Evolutionary conservation across 2,113 vertebrate species (phyloP), one percentile per base, ranked within the genome.

Genomic region (Beaufortia kweichowensis): DNA sequence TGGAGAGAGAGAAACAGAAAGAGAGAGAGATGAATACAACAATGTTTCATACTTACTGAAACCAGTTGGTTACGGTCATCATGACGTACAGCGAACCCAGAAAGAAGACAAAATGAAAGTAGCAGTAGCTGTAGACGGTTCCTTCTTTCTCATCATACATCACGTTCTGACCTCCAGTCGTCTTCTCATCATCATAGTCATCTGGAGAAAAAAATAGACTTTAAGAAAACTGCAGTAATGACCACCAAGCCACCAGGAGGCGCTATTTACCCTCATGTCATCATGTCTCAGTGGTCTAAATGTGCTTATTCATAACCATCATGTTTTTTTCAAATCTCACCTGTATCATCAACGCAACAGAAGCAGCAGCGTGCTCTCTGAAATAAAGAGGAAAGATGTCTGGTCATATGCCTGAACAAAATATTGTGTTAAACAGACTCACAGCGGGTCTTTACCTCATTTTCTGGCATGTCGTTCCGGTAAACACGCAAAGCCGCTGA

Each of bases 1-100:
- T n/a, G n/a, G n/a, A n/a, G n/a, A n/a, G n/a, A n/a, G n/a, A n/a
- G n/a, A n/a, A n/a, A n/a, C n/a, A n/a, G n/a, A n/a, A n/a, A n/a
- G 7, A 53, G 2, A 26, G 1, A 33, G 48, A 2, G 21, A 2
- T 33, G n/a, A 62, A 11, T 17, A n/a, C n/a, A 11, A 14, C 3
- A 75, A 35, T n/a, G n/a, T 15, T 57, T 26, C 24, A 19, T 9
- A 94, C 97, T 94, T 88, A 99, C 97, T 98, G 94, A 90, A 98
- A 98, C 97, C 97, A 99, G 79, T 96, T 97, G 84, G 97, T 99
- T 79, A 96, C 88, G 0, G 96, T 98, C 97, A 99, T 98, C 97
- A 99, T 99, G 87, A 98, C 93, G 0, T 99, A 99, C 5, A 98
- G 95, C 0, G 97, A 98, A 33, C 95, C 97, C 78, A 99, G 86